These are phyloP conservation scores for Sisor rabdophorus DNA, from an alignment of 2,113 vertebrate genomes.

Conservation along the genomic window DNA sequence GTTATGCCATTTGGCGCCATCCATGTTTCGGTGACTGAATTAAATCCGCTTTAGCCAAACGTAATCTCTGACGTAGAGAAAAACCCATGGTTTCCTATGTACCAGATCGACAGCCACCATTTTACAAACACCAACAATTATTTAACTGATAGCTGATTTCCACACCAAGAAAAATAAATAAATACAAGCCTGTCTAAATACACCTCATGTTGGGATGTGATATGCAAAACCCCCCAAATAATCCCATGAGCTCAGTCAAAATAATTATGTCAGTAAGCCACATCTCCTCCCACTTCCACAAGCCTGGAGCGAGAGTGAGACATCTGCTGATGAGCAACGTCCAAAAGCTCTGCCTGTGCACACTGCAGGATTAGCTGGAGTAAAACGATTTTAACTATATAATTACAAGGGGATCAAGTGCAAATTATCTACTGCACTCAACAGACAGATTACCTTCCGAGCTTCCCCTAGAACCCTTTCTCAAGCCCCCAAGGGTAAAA, in stretches of 20 bases:
- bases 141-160: slow-evolving; percentile 28
- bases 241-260: slow-evolving; percentile 62
- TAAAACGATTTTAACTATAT: slow-evolving; percentile 86
- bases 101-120: background rate
- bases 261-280: slow-evolving; percentile 61
- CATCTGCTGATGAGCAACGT: slow-evolving; percentile 53
- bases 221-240: slow-evolving; percentile 54
- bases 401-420: slow-evolving; percentile 86
- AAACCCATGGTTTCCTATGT: background rate
- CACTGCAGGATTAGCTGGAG: slow-evolving; percentile 75
- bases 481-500: slow-evolving; percentile 53
- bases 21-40: background rate
- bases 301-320: slow-evolving; percentile 52
- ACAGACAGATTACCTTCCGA: slow-evolving; percentile 81
- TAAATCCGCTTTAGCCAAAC: background rate
- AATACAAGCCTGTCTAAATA: slow-evolving; percentile 50
- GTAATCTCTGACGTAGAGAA: background rate
- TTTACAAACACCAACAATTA: background rate
- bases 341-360: slow-evolving; percentile 50
- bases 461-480: slow-evolving; percentile 49
- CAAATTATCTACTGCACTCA: slow-evolving; percentile 82
- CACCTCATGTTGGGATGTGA: slow-evolving; percentile 59
- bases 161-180: slow-evolving; percentile 13
- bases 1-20: background rate
- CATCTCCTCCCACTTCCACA: slow-evolving; percentile 53